Percentiles rank a stretch among this genome's conserved stretches.
Conservation (phyloP, 2,113 vertebrate genomes). For the Pterocles burchelli region DNA sequence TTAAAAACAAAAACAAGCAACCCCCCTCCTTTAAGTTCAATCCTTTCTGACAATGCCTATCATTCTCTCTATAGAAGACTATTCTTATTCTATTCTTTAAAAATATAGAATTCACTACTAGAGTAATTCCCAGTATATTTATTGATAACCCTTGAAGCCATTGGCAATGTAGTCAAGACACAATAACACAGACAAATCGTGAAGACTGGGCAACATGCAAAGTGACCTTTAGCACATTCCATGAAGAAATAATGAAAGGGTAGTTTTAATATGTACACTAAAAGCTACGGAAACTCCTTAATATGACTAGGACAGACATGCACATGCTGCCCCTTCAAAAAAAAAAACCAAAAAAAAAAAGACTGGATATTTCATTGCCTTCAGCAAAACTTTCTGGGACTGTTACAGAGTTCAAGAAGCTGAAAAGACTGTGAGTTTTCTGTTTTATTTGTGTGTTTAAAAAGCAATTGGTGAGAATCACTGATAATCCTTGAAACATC, state of each 20-base stretch:
- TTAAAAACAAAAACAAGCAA: not conserved
- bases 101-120: not conserved
- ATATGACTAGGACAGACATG: not conserved
- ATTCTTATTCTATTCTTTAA: not conserved
- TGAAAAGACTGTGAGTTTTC: not conserved
- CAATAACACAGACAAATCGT: rapidly evolving
- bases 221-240: not conserved
- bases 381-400: not conserved
- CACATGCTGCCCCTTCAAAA: too few relatives aligned
- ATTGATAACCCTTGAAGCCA: not conserved
- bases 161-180: not conserved
- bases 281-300: not conserved
- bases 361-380: not conserved
- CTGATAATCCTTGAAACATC: not conserved
- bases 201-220: not conserved
- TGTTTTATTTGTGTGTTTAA: not conserved
- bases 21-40: not conserved
- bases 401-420: not conserved
- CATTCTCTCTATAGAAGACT: not conserved
- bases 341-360: not conserved
- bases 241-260: not conserved
- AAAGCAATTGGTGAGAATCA: not conserved
- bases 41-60: not conserved
- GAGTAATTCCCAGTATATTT: not conserved
- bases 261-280: not conserved